These are phyloP conservation scores for Miltochrista miniata DNA, from an alignment of 2,888 invertebrate species.

Conservation along the genomic window DNA sequence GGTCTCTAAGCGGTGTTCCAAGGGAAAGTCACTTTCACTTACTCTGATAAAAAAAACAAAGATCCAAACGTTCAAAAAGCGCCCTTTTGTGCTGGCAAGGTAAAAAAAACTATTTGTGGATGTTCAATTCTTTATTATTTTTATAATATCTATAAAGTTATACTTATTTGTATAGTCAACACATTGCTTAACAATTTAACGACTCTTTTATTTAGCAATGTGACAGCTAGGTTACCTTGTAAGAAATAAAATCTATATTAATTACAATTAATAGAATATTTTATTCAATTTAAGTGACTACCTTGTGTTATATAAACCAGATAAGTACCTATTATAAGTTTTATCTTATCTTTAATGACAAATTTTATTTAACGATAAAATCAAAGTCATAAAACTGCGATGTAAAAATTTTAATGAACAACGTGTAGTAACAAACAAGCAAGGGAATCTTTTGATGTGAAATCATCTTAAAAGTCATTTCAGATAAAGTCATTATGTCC, in stretches of 20 bases:
- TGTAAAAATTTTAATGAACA: conserved; percentile 15
- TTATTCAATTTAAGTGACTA: conserved; percentile 11
- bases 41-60: too few species aligned
- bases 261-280: conserved; percentile 21
- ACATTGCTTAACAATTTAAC: conserved; percentile 6
- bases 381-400: conserved; percentile 13
- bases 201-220: conserved; percentile 12
- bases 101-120: not conserved
- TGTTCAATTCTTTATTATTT: not conserved
- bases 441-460: not conserved
- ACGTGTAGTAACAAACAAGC: not conserved
- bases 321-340: conserved; percentile 19
- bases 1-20: too few species aligned
- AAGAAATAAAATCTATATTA: conserved; percentile 14
- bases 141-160: not conserved
- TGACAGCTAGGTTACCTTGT: conserved; percentile 7
- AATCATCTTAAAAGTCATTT: too few species aligned
- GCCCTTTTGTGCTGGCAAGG: too few species aligned
- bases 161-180: not conserved
- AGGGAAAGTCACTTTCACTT: too few species aligned
- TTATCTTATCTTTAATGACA: conserved; percentile 19
- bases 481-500: too few species aligned
- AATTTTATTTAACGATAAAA: conserved; percentile 20
- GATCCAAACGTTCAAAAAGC: too few species aligned
- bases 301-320: conserved; percentile 20